Evolutionary conservation across 1,140 invertebrate species (phyloP), one percentile per base, ranked within the genome.

Genomic region (Magallana ariakensis): DNA sequence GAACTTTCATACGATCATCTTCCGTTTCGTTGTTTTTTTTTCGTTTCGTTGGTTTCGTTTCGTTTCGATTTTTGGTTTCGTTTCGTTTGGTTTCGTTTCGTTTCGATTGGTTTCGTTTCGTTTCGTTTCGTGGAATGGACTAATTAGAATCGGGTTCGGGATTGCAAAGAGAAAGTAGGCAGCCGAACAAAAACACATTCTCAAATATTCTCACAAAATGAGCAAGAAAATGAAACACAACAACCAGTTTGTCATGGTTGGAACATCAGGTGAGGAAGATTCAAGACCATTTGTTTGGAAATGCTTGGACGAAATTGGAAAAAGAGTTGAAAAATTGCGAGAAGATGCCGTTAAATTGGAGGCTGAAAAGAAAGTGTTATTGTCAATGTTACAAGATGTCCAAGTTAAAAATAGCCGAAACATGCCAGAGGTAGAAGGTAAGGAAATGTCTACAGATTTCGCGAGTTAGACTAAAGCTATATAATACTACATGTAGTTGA

Each of bases 341-440:
- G 88, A 89, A 22, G 85, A 87, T 16, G 90, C 90, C 4, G 13
- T 81, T 6, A 46, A 80, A 46, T 81, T 91, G 55, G 85, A 91
- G 85, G 80, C 60, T 85, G 90, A 91, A 82, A 91, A 84, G 58
- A 81, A 86, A 80, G 26, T 80, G 33, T 13, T 91, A 11, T 62
- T 91, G 15, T 86, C 83, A 22, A 81, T 87, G n/a, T 80, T 91
- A n/a, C 90, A 91, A 55, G 87, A 87, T 81, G 85, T 91, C 13
- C 88, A 89, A 56, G 90, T 88, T 70, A 84, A 87, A 54, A 70
- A 60, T 81, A 55, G n/a, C 9, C 66, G 15, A 26, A 85, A 83
- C 46, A 55, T 80, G 19, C 62, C 86, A 46, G 19, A 87, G 53
- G 15, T 88, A 26, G 85, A 88, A 83, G 90, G 90, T 88, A 84